Evolutionary conservation across 2,888 invertebrate genomes (phyloP).

Genomic region (Yponomeuta malinellus): DNA sequence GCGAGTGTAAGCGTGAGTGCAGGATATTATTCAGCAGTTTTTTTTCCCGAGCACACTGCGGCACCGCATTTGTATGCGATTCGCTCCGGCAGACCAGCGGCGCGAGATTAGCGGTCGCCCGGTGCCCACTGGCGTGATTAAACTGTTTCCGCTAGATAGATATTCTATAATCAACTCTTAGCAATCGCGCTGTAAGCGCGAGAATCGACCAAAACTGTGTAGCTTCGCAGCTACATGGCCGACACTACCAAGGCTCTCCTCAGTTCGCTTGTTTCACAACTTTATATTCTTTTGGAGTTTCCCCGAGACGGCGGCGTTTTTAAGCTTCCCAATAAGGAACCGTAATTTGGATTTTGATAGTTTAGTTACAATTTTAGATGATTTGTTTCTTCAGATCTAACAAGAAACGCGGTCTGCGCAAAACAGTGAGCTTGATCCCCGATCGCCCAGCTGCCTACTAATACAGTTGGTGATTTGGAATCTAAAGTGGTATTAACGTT

Average conservation of each 20-base stretch:
- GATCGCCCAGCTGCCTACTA: too few relatives aligned
- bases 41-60: constrained; percentile 37
- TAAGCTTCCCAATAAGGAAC: neutral
- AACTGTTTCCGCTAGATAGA: constrained; percentile 54
- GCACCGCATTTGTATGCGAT: constrained; percentile 64
- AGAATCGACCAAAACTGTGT: too few relatives aligned
- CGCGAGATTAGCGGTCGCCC: constrained; percentile 60
- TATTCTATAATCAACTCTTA: constrained; percentile 27
- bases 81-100: constrained; percentile 55
- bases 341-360: neutral
- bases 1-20: constrained; percentile 45
- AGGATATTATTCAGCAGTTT: constrained; percentile 68
- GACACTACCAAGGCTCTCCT: too few relatives aligned
- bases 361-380: neutral
- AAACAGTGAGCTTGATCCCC: too few relatives aligned
- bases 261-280: neutral
- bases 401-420: too few relatives aligned
- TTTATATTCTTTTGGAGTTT: neutral
- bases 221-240: too few relatives aligned
- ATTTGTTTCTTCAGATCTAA: too few relatives aligned
- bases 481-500: too few relatives aligned
- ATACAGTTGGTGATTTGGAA: too few relatives aligned
- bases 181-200: too few relatives aligned
- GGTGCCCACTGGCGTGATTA: constrained; percentile 54
- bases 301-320: neutral